Evolutionary conservation across 2,888 invertebrate species (phyloP).

Genomic region (Epinotia nisella): DNA sequence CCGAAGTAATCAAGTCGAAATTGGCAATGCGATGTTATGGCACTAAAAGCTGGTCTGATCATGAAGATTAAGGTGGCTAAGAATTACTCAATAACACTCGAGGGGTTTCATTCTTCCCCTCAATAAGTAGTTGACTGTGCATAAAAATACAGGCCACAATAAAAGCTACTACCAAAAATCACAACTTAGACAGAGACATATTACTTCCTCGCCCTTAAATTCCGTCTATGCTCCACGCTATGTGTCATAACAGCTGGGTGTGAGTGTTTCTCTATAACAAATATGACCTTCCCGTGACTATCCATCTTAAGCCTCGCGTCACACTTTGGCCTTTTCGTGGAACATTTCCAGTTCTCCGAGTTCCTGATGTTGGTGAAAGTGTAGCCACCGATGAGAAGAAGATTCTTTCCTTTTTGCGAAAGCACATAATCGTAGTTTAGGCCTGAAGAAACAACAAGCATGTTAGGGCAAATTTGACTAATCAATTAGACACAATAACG

Average conservation of each 20-base stretch:
- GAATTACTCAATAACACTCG: too few species aligned
- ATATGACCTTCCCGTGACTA: conserved; percentile 37
- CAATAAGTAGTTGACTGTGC: too few species aligned
- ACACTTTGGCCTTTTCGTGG: conserved; percentile 42
- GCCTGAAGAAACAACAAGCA: conserved; percentile 21
- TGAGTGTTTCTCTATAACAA: conserved; percentile 45
- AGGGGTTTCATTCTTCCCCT: too few species aligned
- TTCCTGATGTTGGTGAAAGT: conserved; percentile 45
- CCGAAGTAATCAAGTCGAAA: too few species aligned
- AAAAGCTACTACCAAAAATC: too few species aligned
- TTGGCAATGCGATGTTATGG: too few species aligned
- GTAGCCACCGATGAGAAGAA: conserved; percentile 48
- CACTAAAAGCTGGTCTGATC: too few species aligned
- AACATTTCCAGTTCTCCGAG: conserved; percentile 38
- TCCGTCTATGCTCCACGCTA: conserved; percentile 32
- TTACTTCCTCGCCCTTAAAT: conserved; percentile 35
- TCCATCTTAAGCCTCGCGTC: conserved; percentile 48
- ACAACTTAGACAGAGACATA: too few species aligned
- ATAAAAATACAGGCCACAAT: too few species aligned
- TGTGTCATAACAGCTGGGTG: conserved; percentile 34
- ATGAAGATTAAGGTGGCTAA: too few species aligned
- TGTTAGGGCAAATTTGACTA: neutral
- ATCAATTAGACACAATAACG: neutral
- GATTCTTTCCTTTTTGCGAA: conserved; percentile 48
- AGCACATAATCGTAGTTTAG: conserved; percentile 46